These are phyloP conservation scores for Equus przewalskii DNA, from an alignment of 2,113 vertebrate genomes.

Conservation along the genomic window DNA sequence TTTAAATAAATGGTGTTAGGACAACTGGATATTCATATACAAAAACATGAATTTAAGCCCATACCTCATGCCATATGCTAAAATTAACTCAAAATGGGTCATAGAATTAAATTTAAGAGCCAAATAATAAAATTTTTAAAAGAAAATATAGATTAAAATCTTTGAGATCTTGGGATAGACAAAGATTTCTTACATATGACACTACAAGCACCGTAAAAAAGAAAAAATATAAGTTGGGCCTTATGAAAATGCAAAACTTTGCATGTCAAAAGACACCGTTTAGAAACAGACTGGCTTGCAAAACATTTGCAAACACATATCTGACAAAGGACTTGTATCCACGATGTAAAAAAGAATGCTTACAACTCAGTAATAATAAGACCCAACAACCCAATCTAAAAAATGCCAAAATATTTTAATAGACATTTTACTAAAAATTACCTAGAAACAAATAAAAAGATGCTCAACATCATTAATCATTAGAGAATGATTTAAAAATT, in stretches of 20 bases:
- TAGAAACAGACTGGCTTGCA: background rate
- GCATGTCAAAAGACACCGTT: background rate
- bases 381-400: background rate
- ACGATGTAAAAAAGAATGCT: background rate
- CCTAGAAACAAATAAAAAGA: background rate
- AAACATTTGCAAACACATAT: background rate
- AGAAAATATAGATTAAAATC: background rate
- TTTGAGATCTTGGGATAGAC: background rate
- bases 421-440: background rate
- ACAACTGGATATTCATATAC: background rate
- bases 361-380: background rate
- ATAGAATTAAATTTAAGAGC: background rate
- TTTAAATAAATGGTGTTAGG: background rate
- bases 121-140: background rate
- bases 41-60: slow-evolving; percentile 6
- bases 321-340: background rate
- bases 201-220: background rate
- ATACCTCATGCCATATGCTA: background rate
- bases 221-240: background rate
- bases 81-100: background rate
- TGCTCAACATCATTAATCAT: background rate
- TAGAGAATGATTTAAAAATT: background rate
- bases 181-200: background rate
- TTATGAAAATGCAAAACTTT: slow-evolving; percentile 21
- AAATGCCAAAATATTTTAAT: background rate